Evolutionary conservation across 2,113 vertebrate species (phyloP).

Genomic region (Myotis lucifugus): DNA sequence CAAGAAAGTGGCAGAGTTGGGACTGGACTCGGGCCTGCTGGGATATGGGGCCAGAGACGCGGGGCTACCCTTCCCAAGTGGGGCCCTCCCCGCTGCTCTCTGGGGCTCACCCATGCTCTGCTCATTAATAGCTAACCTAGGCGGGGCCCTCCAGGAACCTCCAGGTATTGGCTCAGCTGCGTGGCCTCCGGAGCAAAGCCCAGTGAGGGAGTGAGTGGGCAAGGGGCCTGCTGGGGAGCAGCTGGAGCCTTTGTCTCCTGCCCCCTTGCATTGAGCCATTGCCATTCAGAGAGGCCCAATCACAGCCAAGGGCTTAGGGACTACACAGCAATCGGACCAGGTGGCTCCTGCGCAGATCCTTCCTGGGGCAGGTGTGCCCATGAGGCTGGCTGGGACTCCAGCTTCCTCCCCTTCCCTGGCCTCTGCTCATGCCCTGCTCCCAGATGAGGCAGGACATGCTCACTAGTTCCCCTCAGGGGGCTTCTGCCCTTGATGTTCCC

Average conservation of each 20-base stretch:
- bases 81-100: not conserved
- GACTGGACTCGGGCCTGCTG: not conserved
- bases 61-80: not conserved
- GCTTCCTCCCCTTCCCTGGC: not conserved
- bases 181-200: not conserved
- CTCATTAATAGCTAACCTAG: conserved; percentile 40
- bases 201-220: not conserved
- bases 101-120: not conserved
- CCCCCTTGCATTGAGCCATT: not conserved
- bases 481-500: not conserved
- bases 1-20: not conserved
- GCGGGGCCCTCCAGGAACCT: not conserved
- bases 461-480: not conserved
- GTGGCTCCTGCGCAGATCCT: not conserved
- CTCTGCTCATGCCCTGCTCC: not conserved
- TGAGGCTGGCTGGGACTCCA: not conserved
- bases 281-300: not conserved
- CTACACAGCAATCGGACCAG: rapidly evolving
- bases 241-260: not conserved
- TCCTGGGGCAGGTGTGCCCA: not conserved
- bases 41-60: not conserved
- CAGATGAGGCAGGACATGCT: not conserved
- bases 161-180: not conserved
- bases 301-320: not conserved
- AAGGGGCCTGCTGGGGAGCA: not conserved